Base-by-base conservation (phyloP, 92 coral and sea anemone genomes). In the Umimayanthus chanpuru region DNA sequence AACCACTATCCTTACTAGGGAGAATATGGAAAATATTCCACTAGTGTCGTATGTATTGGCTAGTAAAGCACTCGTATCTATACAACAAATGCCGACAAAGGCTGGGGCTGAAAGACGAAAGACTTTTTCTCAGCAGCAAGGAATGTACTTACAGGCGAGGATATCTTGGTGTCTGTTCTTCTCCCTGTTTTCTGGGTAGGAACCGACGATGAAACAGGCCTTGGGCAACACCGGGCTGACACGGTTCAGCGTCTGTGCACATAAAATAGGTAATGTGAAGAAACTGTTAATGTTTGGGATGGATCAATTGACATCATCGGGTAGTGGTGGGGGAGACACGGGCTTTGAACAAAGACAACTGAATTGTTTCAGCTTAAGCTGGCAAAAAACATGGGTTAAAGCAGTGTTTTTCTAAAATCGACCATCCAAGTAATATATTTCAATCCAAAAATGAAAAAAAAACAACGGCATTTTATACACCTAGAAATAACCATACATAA, bases 91-190 rank as follows among this genome's bases (percentile, higher is more conserved):
- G 16, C n/a, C 28, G 2, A 70, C 0, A n/a, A 11, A 9, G 49
- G 25, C 30, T 58, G 21, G 16, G 86, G 5, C 8, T 55, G 8
- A 44, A 15, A 25, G 67, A 47, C 16, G 20, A 21, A 55, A 43
- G 67, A 79, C 67, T 32, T 28, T 23, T 26, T 29, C 38, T 21
- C 53, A 58, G 32, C 6, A 49, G 21, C 4, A n/a, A 15, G 32
- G 64, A 20, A 28, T 44, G 43, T 81, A 91, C 99, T 93, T 82
- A 97, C 99, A 93, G 38, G 98, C 97, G 76, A 94, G 92, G 36
- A 97, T 88, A 64, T 97, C 98, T 30, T 86, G 95, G 79, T 88
- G 89, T 87, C 99, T 92, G 96, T 97, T 97, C 91, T 95, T 97
- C 50, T 88, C 94, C 79, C 85, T 90, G 92, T 95, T 95, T 84